Base-by-base conservation (phyloP, 35 echinoderm and acorn worm genomes). In the Diadema setosum region DNA sequence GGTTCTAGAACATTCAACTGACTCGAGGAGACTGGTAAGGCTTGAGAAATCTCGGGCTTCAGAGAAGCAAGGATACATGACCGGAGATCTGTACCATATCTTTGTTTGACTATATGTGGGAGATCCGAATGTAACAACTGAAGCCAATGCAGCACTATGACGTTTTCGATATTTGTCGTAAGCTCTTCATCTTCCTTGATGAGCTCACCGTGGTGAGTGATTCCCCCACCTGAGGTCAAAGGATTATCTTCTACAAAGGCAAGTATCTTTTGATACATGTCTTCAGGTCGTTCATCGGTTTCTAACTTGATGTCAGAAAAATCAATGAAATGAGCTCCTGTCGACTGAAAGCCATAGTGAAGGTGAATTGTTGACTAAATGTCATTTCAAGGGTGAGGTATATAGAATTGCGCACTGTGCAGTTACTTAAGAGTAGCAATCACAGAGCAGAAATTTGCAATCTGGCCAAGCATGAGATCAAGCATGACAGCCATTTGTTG, bases 91-190 rank as follows among this genome's bases (percentile, higher is more conserved):
- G 93, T 85, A 20, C 93, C 93, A 85, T 94, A 89, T 18, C 92
- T 59, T 31, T 94, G 86, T 48, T 89, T 94, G 4, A 85, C 88
- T 4, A 80, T 81, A 73, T 9, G 31, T 52, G 80, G 16, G 89
- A 84, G 3, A 17, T 17, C n/a, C 30, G 91, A 85, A 14, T n/a
- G n/a, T n/a, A 95, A 82, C 23, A 95, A 73, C 35, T 48, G 83
- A 17, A 95, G 48, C 89, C 88, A 95, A 11, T 84, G 85, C 4
- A 94, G 92, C 43, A 94, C 92, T 33, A 90, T 89, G 57, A 94
- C 45, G 75, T 95, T 95, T 46, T 95, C 89, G 0, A 87, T 20
- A 2, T 88, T 86, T 25, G 75, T 88, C 11, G 93, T 74, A 18
- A 95, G 31, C 46, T 95, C 84, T 45, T 92, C 89, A 64, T 95